These are phyloP conservation scores for Bombylius major DNA, from an alignment of 2,888 invertebrate genomes.

Conservation along the genomic window DNA sequence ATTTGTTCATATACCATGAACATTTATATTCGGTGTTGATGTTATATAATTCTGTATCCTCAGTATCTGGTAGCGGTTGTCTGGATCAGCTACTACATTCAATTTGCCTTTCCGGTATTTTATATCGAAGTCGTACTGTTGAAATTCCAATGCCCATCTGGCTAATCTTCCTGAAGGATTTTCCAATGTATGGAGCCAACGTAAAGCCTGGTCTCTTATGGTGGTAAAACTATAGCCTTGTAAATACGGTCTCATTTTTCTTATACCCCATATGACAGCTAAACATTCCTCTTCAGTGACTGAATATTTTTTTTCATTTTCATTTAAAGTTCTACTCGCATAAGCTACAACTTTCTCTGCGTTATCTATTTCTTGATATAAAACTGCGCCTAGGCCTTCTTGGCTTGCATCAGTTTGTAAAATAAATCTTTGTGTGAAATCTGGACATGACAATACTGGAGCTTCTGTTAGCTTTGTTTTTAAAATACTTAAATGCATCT, in stretches of 20 bases:
- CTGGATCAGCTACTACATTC: neutral
- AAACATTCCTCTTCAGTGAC: neutral
- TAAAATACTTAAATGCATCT: neutral
- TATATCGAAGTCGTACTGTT: neutral
- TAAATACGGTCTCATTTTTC: neutral
- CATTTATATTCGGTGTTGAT: too few relatives aligned
- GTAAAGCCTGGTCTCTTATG: neutral
- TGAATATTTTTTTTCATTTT: neutral
- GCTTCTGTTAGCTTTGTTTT: neutral
- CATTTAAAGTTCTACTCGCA: neutral
- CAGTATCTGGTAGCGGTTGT: too few relatives aligned
- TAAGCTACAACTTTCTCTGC: constrained; percentile 13
- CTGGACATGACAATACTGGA: neutral
- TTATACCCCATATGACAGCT: neutral
- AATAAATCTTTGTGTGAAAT: neutral
- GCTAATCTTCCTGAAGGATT: neutral
- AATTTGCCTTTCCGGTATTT: neutral
- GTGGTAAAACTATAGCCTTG: neutral
- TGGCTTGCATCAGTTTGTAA: neutral
- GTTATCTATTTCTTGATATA: neutral
- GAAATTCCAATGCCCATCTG: neutral
- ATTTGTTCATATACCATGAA: too few relatives aligned
- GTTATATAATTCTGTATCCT: too few relatives aligned
- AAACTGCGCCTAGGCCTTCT: too few relatives aligned
- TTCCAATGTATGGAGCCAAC: neutral